These are phyloP conservation scores for Nanorana parkeri DNA, from an alignment of 2,113 vertebrate genomes.

Conservation along the genomic window DNA sequence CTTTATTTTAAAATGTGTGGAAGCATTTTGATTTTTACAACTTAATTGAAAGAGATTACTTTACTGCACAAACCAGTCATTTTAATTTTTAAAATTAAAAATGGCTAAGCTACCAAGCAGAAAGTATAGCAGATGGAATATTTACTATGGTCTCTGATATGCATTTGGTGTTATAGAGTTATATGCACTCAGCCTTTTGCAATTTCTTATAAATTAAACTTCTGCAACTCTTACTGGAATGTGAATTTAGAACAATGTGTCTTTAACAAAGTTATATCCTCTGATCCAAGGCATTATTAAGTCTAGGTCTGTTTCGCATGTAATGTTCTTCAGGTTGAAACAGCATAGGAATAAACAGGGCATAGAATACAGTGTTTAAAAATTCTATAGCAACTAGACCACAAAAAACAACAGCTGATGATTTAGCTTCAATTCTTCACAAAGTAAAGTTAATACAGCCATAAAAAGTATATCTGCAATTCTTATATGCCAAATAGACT, in stretches of 20 bases:
- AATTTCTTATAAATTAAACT: constrained; percentile 48
- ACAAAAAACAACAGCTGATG: not conserved
- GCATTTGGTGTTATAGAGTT: constrained; percentile 30
- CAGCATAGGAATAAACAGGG: constrained; percentile 4
- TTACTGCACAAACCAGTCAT: constrained; percentile 55
- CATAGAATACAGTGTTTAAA: not conserved
- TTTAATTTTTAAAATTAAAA: constrained; percentile 57
- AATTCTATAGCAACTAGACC: not conserved
- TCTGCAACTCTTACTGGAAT: constrained; percentile 52
- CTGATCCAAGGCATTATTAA: constrained; percentile 25
- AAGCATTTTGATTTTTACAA: constrained; percentile 65
- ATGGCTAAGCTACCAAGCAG: constrained; percentile 28
- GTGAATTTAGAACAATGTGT: constrained; percentile 27
- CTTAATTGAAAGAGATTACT: constrained; percentile 63
- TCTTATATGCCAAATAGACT: no score
- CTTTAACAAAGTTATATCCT: constrained; percentile 34
- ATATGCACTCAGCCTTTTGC: constrained; percentile 47
- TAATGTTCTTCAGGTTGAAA: not conserved
- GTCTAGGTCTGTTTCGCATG: not conserved
- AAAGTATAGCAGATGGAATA: constrained; percentile 51
- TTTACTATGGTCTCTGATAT: constrained; percentile 26
- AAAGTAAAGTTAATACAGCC: no score
- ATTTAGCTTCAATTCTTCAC: not conserved
- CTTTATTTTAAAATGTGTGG: constrained; percentile 67
- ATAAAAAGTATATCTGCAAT: no score